Conservation (phyloP, 2,888 invertebrate genomes). For the Harmothoe impar region DNA sequence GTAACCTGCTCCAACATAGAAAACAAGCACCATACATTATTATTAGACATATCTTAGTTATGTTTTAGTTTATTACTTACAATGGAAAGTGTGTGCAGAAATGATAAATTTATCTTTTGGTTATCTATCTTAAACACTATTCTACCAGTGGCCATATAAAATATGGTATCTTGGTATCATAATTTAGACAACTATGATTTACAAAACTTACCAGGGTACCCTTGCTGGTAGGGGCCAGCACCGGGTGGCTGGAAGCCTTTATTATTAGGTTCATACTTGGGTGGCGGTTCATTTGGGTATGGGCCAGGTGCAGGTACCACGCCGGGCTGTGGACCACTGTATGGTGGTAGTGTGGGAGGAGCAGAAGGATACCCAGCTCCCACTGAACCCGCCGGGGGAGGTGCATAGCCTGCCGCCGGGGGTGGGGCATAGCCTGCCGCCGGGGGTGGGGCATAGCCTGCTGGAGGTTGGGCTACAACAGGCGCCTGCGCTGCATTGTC, state of each 20-base stretch:
- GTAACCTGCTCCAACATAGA: slow-evolving; percentile 34
- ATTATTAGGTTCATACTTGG: slow-evolving; percentile 64
- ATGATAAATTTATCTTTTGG: too few species aligned
- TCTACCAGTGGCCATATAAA: too few species aligned
- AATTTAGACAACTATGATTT: too few species aligned
- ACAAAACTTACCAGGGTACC: too few species aligned
- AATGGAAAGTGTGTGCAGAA: too few species aligned
- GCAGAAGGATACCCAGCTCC: background rate
- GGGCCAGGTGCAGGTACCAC: background rate
- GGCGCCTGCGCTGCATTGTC: background rate
- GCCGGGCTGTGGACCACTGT: slow-evolving; percentile 26
- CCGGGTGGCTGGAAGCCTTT: background rate
- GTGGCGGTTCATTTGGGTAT: slow-evolving; percentile 63
- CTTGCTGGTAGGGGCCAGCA: background rate
- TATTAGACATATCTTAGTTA: too few species aligned
- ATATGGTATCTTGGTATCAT: too few species aligned
- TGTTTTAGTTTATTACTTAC: too few species aligned
- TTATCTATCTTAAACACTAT: too few species aligned
- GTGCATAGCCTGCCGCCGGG: background rate
- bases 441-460: background rate
- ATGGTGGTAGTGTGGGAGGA: background rate
- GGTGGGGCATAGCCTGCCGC: background rate
- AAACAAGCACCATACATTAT: background rate
- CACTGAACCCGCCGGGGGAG: background rate
- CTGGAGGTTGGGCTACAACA: background rate